phyloP scores from a whole-genome alignment of 2,888 invertebrate genomes.

The Pycnomerus fuliginosus region DNA sequence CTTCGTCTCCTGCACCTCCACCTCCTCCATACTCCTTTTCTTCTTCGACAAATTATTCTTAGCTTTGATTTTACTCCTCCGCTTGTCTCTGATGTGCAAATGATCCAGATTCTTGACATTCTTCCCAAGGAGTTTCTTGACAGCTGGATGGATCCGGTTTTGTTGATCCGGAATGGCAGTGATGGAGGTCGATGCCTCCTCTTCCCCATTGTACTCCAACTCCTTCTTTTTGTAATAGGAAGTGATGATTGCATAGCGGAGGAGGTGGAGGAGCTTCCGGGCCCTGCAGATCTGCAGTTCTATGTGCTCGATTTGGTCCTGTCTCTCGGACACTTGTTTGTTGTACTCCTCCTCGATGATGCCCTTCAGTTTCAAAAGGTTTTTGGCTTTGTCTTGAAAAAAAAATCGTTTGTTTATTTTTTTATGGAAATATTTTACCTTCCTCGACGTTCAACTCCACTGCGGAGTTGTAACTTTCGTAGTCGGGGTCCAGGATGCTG shows the following conservation, averaged over 20 bases:
- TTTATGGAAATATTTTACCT: slow-evolving; percentile 32
- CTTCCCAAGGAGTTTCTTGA: slow-evolving; percentile 70
- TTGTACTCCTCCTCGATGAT: slow-evolving; percentile 73
- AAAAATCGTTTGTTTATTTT: slow-evolving; percentile 5
- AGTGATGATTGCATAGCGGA: slow-evolving; percentile 60
- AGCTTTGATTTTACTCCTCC: too few relatives aligned
- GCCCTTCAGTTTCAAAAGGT: slow-evolving; percentile 62
- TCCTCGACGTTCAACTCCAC: slow-evolving; percentile 39
- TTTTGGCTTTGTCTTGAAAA: slow-evolving; percentile 49
- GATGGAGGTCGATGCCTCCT: slow-evolving; percentile 34
- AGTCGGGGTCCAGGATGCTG: slow-evolving; percentile 46
- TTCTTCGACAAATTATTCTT: too few relatives aligned
- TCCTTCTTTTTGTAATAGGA: slow-evolving; percentile 63
- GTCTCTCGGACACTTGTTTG: slow-evolving; percentile 66
- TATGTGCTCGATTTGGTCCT: slow-evolving; percentile 70
- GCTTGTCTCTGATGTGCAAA: slow-evolving; percentile 33
- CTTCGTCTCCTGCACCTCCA: slow-evolving; percentile 18
- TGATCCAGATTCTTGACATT: slow-evolving; percentile 47
- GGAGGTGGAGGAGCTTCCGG: slow-evolving; percentile 59
- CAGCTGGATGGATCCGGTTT: slow-evolving; percentile 70
- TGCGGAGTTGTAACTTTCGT: slow-evolving; percentile 40
- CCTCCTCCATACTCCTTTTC: too few relatives aligned
- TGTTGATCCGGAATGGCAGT: slow-evolving; percentile 40
- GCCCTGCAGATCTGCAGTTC: slow-evolving; percentile 64
- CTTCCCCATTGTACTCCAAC: slow-evolving; percentile 49